Evolutionary conservation across 1,140 invertebrate species (phyloP).

Genomic region (Steinernema feltiae): DNA sequence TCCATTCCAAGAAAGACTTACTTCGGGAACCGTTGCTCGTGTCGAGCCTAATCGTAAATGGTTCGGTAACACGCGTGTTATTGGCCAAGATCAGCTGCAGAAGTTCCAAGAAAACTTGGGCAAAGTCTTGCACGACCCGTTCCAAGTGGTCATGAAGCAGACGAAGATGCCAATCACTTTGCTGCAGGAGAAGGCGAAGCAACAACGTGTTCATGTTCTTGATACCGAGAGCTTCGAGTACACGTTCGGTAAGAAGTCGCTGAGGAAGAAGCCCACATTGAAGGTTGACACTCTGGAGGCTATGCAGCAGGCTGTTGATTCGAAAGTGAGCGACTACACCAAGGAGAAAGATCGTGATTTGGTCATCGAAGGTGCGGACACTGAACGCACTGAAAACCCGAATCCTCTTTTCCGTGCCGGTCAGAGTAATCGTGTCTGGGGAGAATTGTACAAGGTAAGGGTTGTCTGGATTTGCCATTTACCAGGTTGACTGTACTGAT

Average conservation of each 20-base stretch:
- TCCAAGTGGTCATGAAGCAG: constrained; percentile 93
- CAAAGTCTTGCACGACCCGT: constrained; percentile 86
- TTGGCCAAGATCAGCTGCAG: constrained; percentile 86
- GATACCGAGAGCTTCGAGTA: constrained; percentile 88
- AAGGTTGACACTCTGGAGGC: constrained; percentile 65
- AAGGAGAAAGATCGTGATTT: constrained; percentile 74
- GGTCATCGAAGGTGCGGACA: constrained; percentile 60
- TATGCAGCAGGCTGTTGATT: constrained; percentile 68
- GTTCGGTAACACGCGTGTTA: constrained; percentile 77
- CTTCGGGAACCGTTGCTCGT: constrained; percentile 81
- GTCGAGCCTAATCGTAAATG: constrained; percentile 95
- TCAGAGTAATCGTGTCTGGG: constrained; percentile 95
- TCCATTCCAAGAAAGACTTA: constrained; percentile 81
- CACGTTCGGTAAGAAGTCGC: constrained; percentile 89
- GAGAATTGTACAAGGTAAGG: constrained; percentile 88
- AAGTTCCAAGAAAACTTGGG: constrained; percentile 94
- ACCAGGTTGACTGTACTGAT: neutral
- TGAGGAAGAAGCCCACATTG: constrained; percentile 81
- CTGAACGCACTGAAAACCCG: constrained; percentile 51
- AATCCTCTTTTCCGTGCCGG: constrained; percentile 66
- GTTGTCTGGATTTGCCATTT: neutral
- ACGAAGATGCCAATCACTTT: constrained; percentile 88
- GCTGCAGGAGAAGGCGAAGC: constrained; percentile 83
- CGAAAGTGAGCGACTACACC: constrained; percentile 69
- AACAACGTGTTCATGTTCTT: constrained; percentile 81